Conservation (phyloP, 2,888 invertebrate genomes). For the Caenorhabditis uteleia region DNA sequence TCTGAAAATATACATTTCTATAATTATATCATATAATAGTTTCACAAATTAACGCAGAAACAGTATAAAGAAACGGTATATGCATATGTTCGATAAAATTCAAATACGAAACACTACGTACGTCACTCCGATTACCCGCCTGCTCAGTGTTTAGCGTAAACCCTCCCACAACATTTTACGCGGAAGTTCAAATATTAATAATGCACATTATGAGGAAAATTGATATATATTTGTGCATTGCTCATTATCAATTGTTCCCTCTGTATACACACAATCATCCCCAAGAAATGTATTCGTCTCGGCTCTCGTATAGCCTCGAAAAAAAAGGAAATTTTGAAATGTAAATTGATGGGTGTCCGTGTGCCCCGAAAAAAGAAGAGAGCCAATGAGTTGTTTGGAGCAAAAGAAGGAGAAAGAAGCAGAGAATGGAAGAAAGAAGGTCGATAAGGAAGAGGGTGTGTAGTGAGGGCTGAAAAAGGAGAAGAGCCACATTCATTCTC, state of each 20-base stretch:
- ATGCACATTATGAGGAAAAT: too few relatives aligned
- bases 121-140: conserved; percentile 13
- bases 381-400: not conserved
- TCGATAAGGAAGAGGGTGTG: conserved; percentile 36
- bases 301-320: too few relatives aligned
- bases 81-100: not conserved
- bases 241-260: too few relatives aligned
- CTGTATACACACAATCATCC: too few relatives aligned
- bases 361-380: conserved; percentile 1
- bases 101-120: conserved; percentile 2
- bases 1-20: not conserved
- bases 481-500: conserved; percentile 4
- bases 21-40: not conserved
- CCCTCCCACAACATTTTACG: too few relatives aligned
- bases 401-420: conserved; percentile 11
- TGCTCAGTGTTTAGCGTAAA: conserved; percentile 16
- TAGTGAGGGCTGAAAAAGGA: conserved; percentile 7
- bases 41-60: not conserved
- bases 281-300: too few relatives aligned
- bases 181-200: too few relatives aligned
- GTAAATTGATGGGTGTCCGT: too few relatives aligned
- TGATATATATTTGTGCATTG: too few relatives aligned
- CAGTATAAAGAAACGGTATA: conserved; percentile 2
- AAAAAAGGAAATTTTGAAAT: too few relatives aligned
- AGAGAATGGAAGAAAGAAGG: conserved; percentile 25